A percentile compares a stretch with the other conserved stretches of the same genome.
These are phyloP conservation scores for Cheracebus regulus DNA, from an alignment of 2,797 vertebrate genomes.

Conservation along the genomic window DNA sequence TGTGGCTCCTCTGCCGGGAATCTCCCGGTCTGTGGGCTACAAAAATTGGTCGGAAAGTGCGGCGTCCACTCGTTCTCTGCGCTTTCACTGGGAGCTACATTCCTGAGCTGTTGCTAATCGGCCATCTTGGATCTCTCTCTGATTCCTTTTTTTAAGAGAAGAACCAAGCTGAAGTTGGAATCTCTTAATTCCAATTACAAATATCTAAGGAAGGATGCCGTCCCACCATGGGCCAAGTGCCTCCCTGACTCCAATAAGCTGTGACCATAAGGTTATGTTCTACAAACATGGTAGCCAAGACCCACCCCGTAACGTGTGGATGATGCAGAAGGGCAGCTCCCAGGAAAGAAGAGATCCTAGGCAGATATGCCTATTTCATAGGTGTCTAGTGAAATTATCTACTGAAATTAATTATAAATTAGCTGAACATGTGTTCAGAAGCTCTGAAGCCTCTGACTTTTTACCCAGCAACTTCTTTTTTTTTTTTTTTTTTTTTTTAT, in stretches of 20 bases:
- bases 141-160: constrained; percentile 45
- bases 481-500: too few relatives aligned
- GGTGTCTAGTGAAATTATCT: background rate
- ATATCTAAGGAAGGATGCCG: background rate
- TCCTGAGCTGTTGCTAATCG: too few relatives aligned
- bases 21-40: too few relatives aligned
- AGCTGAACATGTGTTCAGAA: background rate
- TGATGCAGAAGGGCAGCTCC: background rate
- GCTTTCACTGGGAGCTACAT: too few relatives aligned
- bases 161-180: background rate
- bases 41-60: too few relatives aligned
- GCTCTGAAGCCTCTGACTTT: constrained; percentile 2
- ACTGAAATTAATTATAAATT: too few relatives aligned
- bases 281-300: background rate
- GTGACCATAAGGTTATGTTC: background rate
- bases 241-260: background rate
- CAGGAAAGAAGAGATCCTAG: background rate
- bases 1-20: too few relatives aligned
- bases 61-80: too few relatives aligned
- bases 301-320: background rate
- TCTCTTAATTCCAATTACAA: constrained; percentile 23
- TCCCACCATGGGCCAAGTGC: background rate
- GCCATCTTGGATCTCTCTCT: too few relatives aligned
- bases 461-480: constrained; percentile 12
- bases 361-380: background rate